Evolutionary conservation across 1,140 invertebrate genomes (phyloP).

Genomic region (Orius laevigatus): DNA sequence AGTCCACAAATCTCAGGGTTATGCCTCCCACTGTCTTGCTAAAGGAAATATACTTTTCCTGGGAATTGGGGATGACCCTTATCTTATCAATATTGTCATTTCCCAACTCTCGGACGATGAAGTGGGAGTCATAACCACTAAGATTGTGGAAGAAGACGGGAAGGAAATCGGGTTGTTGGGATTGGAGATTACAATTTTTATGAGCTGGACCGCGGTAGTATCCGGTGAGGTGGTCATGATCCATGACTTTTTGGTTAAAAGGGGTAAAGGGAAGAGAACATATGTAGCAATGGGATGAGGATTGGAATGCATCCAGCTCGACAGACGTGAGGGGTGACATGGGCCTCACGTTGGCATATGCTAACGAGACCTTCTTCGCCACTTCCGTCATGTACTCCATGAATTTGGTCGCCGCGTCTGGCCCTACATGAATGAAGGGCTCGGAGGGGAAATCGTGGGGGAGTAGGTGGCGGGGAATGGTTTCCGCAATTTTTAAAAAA

Average conservation of each 20-base stretch:
- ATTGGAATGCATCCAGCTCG: no score
- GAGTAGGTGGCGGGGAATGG: no score
- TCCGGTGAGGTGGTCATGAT: constrained; percentile 24
- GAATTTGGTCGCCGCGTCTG: no score
- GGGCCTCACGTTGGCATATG: no score
- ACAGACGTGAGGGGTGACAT: no score
- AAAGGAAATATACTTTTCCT: constrained; percentile 26
- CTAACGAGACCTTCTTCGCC: no score
- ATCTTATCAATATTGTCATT: constrained; percentile 22
- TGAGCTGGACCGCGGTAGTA: constrained; percentile 23
- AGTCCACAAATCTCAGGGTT: neutral
- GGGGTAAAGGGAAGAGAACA: no score
- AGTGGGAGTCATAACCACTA: constrained; percentile 25
- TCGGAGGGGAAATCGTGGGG: no score
- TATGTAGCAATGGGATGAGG: no score
- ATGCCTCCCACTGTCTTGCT: neutral
- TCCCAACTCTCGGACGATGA: constrained; percentile 24
- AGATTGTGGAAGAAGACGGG: constrained; percentile 29
- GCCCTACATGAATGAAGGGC: no score
- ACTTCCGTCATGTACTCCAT: no score
- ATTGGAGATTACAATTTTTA: constrained; percentile 24
- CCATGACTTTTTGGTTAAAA: constrained; percentile 21
- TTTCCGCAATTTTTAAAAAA: no score
- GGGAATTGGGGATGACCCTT: constrained; percentile 25
- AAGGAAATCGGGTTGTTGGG: constrained; percentile 21